Base-by-base conservation (phyloP, 2,113 vertebrate species). In the Heloderma charlesbogerti region DNA sequence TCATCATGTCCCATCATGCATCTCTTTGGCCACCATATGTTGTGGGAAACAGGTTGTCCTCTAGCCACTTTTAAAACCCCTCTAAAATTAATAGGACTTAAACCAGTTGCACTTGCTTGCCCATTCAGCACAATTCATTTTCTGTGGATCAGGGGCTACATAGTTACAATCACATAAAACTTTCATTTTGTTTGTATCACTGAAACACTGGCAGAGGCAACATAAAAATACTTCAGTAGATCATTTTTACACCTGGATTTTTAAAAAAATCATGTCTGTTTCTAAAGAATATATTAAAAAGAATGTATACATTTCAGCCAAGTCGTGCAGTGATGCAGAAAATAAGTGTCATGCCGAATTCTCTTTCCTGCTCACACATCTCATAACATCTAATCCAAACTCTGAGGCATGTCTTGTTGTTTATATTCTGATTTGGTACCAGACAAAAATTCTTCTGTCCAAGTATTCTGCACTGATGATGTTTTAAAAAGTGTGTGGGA, bases 341-440 rank as follows among this genome's bases (percentile, higher is more conserved):
- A 87, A 27, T 87, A 94, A 93, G 93, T 82, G 63, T 0, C 84
- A 9, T 12, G 94, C 37, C 37, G 40, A 89, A 88, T 91, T 80
- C 45, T 57, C 77, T 79, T 93, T 94, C 83, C 77, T 45, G 87
- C 89, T 51, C 66, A 92, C 74, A 94, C 88, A 74, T 18, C 40
- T 86, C 91, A 84, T 80, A 27, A 66, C 87, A 51, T 7, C 25
- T 91, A 86, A 90, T 90, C 88, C 84, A 90, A 80, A 1, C 72
- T 92, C 34, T 81, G 51, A 89, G 75, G 66, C 87, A 92, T 60
- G 48, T 74, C 43, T 60, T 90, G 67, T 86, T 75, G 29, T 72
- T 93, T 45, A 92, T n/a, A 78, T 93, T 93, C 66, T 86, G 79
- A 66, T 92, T 91, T 88, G 83, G 77, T 84, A 74, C 88, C 9